Conservation (phyloP, 1,140 invertebrate genomes). For the Parasteatoda tepidariorum region DNA sequence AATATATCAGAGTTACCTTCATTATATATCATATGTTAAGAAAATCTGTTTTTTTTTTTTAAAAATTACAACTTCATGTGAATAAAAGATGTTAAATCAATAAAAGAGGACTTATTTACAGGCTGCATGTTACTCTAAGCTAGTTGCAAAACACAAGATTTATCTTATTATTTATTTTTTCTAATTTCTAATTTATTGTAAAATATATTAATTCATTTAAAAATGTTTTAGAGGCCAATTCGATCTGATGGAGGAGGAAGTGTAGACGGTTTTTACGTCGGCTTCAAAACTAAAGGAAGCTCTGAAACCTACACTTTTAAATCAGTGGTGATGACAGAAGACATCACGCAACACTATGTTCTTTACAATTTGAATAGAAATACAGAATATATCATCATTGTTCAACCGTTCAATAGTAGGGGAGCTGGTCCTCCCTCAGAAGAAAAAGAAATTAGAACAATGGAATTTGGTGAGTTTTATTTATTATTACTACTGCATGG, state of each 20-base stretch:
- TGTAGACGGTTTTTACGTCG: conserved; percentile 76
- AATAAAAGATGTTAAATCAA: too few relatives aligned
- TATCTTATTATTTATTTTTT: too few relatives aligned
- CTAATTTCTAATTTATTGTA: neutral
- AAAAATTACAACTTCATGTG: too few relatives aligned
- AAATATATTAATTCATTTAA: neutral
- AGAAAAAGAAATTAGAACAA: conserved; percentile 79
- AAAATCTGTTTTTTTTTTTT: too few relatives aligned
- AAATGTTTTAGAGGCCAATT: conserved; percentile 11
- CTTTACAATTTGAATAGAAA: conserved; percentile 64
- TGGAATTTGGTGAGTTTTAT: conserved; percentile 71
- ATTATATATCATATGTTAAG: too few relatives aligned
- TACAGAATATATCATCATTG: conserved; percentile 67
- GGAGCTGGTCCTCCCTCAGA: conserved; percentile 80
- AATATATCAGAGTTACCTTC: too few relatives aligned
- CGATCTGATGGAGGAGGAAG: conserved; percentile 9
- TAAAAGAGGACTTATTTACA: too few relatives aligned
- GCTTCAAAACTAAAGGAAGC: conserved; percentile 70
- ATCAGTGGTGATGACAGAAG: conserved; percentile 60
- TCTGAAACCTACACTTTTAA: conserved; percentile 61
- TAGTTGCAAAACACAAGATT: too few relatives aligned
- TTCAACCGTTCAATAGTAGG: conserved; percentile 69
- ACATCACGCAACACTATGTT: conserved; percentile 36
- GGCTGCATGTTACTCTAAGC: too few relatives aligned
- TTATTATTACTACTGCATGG: too few relatives aligned